Evolutionary conservation across 2,888 invertebrate genomes (phyloP), one percentile per base, ranked within the genome.

Genomic region (Drosophila borealis): DNA sequence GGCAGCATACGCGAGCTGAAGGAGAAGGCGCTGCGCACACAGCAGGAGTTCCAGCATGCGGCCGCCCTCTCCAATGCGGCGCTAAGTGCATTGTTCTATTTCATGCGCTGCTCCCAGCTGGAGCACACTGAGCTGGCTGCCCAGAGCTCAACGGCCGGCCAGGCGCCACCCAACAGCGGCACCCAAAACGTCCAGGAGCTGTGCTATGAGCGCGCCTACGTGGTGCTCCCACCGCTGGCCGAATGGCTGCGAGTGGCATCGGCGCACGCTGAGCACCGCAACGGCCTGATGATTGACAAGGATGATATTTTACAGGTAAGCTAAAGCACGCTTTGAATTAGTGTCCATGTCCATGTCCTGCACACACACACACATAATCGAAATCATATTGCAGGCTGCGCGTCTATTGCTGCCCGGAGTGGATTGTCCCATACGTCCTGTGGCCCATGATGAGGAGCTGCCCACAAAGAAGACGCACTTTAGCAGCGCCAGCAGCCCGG

Each of bases 21-120:
- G 78, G 96, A 96, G 50, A 94, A 97, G 78, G 94, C 96, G 45
- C 93, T 94, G 21, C 94, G 95, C 70, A 94, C 94, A 3, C 93
- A 93, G 63, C 94, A 94, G 61, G 93, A 92, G 62, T 92, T 92
- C 70, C 92, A 92, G 60, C 90, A 92, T 50, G 90, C 89, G 10
- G 91, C 96, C 74, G 91, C 96, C 74, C 48, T 88, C 1, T 93
- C 95, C 60, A 93, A 95, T 17, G 93, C 95, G 42, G 97, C 97
- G 0, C 94, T 97, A 49, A 95, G 96, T 50, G 95, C 97, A 0
- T 93, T 98, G 2, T 98, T 97, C 92, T 97, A 98, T 92, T 98
- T 97, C 91, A 97, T 98, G 97, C 93, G 97, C 49, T 98, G 98
- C 92, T 97, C 97, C 0, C 97, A 96, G 94, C 87, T 96, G 91